A percentile compares a stretch with the other conserved stretches of the same genome.
Evolutionary conservation across 2,888 invertebrate species (phyloP).

Genomic region (Aphidius colemani): DNA sequence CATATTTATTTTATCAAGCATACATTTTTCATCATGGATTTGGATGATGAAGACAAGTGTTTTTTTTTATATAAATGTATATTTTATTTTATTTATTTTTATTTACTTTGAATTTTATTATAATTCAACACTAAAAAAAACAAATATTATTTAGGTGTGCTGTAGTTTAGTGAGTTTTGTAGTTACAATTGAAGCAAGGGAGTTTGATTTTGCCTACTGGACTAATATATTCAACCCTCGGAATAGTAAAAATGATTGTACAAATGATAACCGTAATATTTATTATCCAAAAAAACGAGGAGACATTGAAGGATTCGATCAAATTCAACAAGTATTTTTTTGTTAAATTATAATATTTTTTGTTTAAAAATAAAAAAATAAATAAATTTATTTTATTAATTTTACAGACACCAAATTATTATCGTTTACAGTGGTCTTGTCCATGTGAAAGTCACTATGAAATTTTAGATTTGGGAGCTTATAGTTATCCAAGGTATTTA

Average conservation of each 20-base stretch:
- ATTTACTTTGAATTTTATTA: too few relatives aligned
- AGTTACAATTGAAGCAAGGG: conserved; percentile 23
- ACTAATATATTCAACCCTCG: conserved; percentile 23
- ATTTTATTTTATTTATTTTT: too few relatives aligned
- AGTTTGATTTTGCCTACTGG: conserved; percentile 23
- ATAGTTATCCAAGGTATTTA: conserved; percentile 46
- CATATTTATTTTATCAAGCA: too few relatives aligned
- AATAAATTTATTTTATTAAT: background rate
- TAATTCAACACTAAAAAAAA: too few relatives aligned
- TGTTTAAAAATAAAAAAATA: background rate
- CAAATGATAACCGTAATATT: conserved; percentile 21
- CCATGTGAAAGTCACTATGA: conserved; percentile 42
- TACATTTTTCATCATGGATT: too few relatives aligned
- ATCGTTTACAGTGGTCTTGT: conserved; percentile 37
- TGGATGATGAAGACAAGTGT: too few relatives aligned
- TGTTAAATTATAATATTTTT: background rate
- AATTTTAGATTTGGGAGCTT: conserved; percentile 42
- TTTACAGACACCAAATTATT: conserved; percentile 25
- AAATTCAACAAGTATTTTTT: conserved; percentile 6
- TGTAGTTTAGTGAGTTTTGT: too few relatives aligned
- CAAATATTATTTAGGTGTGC: too few relatives aligned
- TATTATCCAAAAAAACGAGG: conserved; percentile 30
- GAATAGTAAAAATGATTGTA: conserved; percentile 26
- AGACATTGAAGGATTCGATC: conserved; percentile 21
- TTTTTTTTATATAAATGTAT: too few relatives aligned